phyloP scores from a whole-genome alignment of 2,888 invertebrate genomes.

The Standfussiana lucernea region DNA sequence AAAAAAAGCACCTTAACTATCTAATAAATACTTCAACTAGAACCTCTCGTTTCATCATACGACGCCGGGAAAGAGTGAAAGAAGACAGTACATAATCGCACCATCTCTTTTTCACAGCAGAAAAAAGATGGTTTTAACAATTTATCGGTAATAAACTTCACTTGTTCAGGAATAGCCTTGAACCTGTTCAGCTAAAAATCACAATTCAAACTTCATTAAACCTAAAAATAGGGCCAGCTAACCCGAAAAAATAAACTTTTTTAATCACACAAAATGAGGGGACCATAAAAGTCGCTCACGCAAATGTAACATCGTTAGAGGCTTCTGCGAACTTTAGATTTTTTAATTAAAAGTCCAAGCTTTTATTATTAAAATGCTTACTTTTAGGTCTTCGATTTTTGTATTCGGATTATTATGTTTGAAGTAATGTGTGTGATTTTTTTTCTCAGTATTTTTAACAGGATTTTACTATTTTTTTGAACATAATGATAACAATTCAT shows the following conservation, averaged over 20 bases:
- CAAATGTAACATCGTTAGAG: slow-evolving; percentile 69
- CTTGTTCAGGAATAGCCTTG: neutral
- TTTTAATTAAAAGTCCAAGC: slow-evolving; percentile 68
- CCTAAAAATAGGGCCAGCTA: slow-evolving; percentile 48
- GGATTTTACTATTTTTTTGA: neutral
- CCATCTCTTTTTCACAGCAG: neutral
- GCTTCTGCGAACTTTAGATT: slow-evolving; percentile 67
- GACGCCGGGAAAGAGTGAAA: neutral
- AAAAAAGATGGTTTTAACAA: neutral
- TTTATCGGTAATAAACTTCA: neutral
- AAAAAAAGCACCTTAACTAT: no score
- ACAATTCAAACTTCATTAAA: slow-evolving; percentile 52
- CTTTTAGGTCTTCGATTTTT: slow-evolving; percentile 62
- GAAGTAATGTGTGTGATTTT: neutral
- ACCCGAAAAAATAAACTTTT: slow-evolving; percentile 65
- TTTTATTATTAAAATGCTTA: slow-evolving; percentile 66
- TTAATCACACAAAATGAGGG: slow-evolving; percentile 68
- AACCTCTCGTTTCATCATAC: neutral
- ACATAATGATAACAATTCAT: neutral
- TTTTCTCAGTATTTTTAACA: neutral
- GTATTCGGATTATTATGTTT: slow-evolving; percentile 32
- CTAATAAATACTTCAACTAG: no score
- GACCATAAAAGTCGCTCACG: slow-evolving; percentile 60
- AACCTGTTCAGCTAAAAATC: slow-evolving; percentile 31
- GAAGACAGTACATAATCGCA: neutral